Percentiles rank a stretch among this genome's conserved stretches.
phyloP scores from a whole-genome alignment of 2,113 vertebrate genomes.

The Maccullochella peelii region DNA sequence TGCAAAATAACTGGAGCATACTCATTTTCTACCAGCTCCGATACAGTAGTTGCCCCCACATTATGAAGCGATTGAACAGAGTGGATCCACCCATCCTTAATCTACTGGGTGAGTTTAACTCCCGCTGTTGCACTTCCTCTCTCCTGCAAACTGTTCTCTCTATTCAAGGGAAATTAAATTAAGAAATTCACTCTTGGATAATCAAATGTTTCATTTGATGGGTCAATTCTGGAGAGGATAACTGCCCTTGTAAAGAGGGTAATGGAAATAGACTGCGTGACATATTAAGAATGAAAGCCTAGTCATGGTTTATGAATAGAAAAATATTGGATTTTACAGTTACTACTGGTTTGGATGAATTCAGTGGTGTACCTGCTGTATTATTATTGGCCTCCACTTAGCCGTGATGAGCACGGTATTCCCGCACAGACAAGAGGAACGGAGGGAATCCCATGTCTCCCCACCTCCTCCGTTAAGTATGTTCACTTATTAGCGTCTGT shows the following conservation, averaged over 20 bases:
- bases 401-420: constrained; percentile 35
- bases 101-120: constrained; percentile 68
- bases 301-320: constrained; percentile 19
- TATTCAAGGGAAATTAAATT: constrained; percentile 74
- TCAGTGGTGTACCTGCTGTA: constrained; percentile 62
- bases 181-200: constrained; percentile 68
- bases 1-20: constrained; percentile 26
- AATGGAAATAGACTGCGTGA: constrained; percentile 30
- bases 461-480: constrained; percentile 81
- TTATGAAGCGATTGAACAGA: constrained; percentile 61
- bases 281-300: constrained; percentile 24
- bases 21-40: constrained; percentile 40
- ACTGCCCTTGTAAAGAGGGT: constrained; percentile 39
- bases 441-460: constrained; percentile 78
- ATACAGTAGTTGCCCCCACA: constrained; percentile 31
- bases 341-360: constrained; percentile 23
- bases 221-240: constrained; percentile 54
- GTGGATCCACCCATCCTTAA: constrained; percentile 78
- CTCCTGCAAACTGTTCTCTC: constrained; percentile 57
- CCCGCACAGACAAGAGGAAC: constrained; percentile 57
- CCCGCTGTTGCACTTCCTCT: constrained; percentile 69
- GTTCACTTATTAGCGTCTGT: constrained; percentile 80
- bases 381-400: constrained; percentile 46
- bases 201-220: constrained; percentile 69
- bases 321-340: constrained; percentile 5